Evolutionary conservation across 2,888 invertebrate species (phyloP).

Genomic region (Bhutanitis thaidina): DNA sequence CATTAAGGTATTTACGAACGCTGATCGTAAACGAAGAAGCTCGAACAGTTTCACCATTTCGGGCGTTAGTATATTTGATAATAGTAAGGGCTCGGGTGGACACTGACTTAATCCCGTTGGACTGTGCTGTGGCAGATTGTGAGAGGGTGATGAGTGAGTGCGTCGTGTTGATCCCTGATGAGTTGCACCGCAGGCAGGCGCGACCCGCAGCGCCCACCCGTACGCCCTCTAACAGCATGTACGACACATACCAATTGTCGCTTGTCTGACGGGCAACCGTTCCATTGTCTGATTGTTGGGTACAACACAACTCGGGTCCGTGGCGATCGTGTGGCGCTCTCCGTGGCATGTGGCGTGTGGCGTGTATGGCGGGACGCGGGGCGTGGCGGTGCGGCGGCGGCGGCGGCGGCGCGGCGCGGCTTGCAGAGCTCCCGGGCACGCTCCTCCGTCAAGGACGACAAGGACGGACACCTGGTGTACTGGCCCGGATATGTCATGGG

Average conservation of each 20-base stretch:
- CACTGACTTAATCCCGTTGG: constrained; percentile 46
- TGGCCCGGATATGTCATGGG: constrained; percentile 98
- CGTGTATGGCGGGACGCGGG: constrained; percentile 34
- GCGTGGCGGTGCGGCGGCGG: constrained; percentile 33
- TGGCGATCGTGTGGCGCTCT: constrained; percentile 77
- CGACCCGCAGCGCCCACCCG: constrained; percentile 57
- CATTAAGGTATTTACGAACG: constrained; percentile 50
- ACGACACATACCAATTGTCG: constrained; percentile 78
- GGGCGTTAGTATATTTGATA: constrained; percentile 47
- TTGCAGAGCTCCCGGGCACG: constrained; percentile 89
- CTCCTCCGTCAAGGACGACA: constrained; percentile 98
- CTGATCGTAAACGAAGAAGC: constrained; percentile 42
- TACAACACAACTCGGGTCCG: constrained; percentile 80
- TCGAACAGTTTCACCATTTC: constrained; percentile 29
- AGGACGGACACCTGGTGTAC: constrained; percentile 99
- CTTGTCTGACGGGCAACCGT: constrained; percentile 82
- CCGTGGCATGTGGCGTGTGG: constrained; percentile 56
- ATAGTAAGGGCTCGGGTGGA: constrained; percentile 61
- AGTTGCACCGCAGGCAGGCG: constrained; percentile 39
- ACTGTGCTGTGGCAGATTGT: constrained; percentile 43
- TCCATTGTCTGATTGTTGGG: constrained; percentile 81
- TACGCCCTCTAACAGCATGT: constrained; percentile 77
- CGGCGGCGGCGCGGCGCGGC: constrained; percentile 24
- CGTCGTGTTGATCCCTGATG: constrained; percentile 16
- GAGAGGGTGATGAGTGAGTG: constrained; percentile 15